Conservation (phyloP, 2,113 vertebrate genomes). For the Datnioides undecimradiatus region DNA sequence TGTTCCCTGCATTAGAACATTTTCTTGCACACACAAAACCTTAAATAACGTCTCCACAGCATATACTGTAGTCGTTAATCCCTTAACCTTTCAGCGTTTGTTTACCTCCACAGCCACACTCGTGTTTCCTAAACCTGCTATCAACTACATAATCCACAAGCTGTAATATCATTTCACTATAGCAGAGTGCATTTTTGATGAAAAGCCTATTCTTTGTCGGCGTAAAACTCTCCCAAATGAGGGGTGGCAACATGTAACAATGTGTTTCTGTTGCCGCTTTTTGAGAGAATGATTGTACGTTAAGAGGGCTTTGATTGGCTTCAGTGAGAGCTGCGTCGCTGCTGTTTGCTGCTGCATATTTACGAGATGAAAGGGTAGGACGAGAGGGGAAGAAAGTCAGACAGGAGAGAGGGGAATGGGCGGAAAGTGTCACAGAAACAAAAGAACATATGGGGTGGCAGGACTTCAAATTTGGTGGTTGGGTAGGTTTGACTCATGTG, state of each 20-base stretch:
- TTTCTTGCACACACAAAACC: background rate
- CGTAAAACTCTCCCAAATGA: background rate
- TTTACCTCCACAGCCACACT: background rate
- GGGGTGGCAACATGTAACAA: background rate
- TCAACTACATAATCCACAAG: background rate
- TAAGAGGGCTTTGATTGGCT: conserved; percentile 24
- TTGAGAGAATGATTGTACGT: conserved; percentile 10
- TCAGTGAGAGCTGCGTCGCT: background rate
- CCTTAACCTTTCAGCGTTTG: background rate
- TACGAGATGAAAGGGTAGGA: conserved; percentile 29
- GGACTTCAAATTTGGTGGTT: conserved; percentile 42
- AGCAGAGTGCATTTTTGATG: background rate
- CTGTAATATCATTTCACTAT: background rate
- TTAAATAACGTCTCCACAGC: background rate
- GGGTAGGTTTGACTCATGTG: conserved; percentile 47
- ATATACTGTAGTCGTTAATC: background rate
- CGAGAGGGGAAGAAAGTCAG: background rate
- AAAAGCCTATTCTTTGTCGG: background rate
- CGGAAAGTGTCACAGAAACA: conserved; percentile 38
- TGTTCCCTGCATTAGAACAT: background rate
- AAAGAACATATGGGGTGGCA: conserved; percentile 27
- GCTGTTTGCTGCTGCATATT: background rate
- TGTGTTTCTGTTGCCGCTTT: background rate
- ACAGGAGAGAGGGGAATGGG: background rate
- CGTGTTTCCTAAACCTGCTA: background rate